Percentiles rank a stretch among this genome's conserved stretches.
Conservation (phyloP, 2,888 invertebrate species). For the Anagyrus pseudococci region DNA sequence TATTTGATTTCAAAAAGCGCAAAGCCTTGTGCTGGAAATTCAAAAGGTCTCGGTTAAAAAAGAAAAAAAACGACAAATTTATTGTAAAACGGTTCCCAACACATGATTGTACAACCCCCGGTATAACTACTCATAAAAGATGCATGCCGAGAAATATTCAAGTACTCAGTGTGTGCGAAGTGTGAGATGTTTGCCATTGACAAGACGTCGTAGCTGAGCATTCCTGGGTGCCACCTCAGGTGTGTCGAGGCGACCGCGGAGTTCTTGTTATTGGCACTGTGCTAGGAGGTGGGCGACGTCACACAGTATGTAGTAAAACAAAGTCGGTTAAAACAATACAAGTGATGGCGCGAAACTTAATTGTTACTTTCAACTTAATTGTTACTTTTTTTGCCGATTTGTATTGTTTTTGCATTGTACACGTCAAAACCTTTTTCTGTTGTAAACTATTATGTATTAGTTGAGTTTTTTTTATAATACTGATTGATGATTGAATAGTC, state of each 20-base stretch:
- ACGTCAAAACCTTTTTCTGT: not conserved
- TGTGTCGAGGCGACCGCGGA: constrained; percentile 57
- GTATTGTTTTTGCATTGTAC: constrained; percentile 22
- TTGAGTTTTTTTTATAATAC: not conserved
- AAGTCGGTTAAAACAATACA: constrained; percentile 33
- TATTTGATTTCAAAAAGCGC: constrained; percentile 22
- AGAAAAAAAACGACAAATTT: constrained; percentile 9
- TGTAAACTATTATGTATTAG: not conserved
- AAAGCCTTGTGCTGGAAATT: constrained; percentile 12
- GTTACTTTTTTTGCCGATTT: not conserved
- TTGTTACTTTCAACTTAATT: not conserved
- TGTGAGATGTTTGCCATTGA: constrained; percentile 51
- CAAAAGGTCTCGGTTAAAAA: not conserved
- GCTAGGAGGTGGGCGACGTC: constrained; percentile 59
- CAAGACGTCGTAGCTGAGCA: constrained; percentile 52
- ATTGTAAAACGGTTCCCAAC: constrained; percentile 8
- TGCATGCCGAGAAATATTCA: constrained; percentile 30
- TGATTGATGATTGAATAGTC: not conserved
- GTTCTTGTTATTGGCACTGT: constrained; percentile 57
- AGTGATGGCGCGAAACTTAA: constrained; percentile 3
- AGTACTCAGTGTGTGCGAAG: constrained; percentile 41
- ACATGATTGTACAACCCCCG: constrained; percentile 26
- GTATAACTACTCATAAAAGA: constrained; percentile 23
- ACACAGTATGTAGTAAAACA: constrained; percentile 59
- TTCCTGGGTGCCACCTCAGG: constrained; percentile 57